These are phyloP conservation scores for Himalopsyche japonica DNA, from an alignment of 2,888 invertebrate genomes.

Conservation along the genomic window DNA sequence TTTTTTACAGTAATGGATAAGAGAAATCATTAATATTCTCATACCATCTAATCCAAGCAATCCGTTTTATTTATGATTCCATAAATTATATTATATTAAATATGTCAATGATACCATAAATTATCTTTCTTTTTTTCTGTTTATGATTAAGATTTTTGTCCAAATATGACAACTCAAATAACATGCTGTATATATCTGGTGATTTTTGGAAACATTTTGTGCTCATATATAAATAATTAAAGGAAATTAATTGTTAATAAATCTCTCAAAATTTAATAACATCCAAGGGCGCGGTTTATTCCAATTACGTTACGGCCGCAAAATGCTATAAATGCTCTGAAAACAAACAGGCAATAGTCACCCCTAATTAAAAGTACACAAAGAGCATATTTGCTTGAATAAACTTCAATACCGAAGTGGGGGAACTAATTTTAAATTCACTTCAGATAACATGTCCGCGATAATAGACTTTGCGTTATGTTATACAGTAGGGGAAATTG, in stretches of 20 bases:
- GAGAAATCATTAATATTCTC: too few relatives aligned
- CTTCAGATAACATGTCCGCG: neutral
- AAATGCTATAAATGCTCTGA: neutral
- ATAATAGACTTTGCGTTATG: neutral
- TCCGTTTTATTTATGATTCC: too few relatives aligned
- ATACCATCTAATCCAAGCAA: too few relatives aligned
- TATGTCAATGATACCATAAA: too few relatives aligned
- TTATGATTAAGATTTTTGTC: too few relatives aligned
- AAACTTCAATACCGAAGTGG: neutral
- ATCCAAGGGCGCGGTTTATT: neutral
- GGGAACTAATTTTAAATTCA: conserved; percentile 1
- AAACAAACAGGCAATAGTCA: neutral
- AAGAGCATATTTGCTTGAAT: neutral
- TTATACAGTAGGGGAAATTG: neutral
- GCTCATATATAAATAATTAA: neutral
- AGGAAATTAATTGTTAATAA: neutral
- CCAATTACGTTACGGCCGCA: neutral
- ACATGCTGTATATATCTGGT: too few relatives aligned
- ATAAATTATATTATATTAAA: too few relatives aligned
- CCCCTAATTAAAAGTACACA: neutral
- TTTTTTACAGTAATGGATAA: too few relatives aligned
- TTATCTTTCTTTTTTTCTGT: too few relatives aligned
- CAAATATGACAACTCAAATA: too few relatives aligned
- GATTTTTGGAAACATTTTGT: too few relatives aligned
- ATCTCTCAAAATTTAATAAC: neutral